Evolutionary conservation across 2,888 invertebrate species (phyloP), one percentile per base, ranked within the genome.

Genomic region (Meteorus cinctellus): DNA sequence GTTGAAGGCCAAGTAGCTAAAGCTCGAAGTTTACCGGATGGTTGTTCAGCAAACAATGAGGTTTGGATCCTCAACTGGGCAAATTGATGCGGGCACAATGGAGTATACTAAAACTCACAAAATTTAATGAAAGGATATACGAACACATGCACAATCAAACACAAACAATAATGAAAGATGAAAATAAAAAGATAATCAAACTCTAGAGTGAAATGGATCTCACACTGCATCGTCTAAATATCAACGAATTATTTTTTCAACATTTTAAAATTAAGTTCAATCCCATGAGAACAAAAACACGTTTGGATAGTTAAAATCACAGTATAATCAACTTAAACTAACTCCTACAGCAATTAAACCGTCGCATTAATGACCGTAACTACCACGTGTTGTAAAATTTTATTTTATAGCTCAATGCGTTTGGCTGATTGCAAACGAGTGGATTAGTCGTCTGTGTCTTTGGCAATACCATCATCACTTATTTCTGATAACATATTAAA

Each of bases 291-390:
- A 19, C 6, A 24, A 36, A 41, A 29, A 65, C 12, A 4, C 36
- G n/a, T 65, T 36, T 19, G 24, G 27, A 59, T 65, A 60, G 62
- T 74, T 74, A 71, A 78, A 78, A 76, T 78, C 79, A 80, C 65
- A 68, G 76, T 45, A 77, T 72, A 78, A 72, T 79, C 75, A 78
- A 80, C 75, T 72, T 24, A 71, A 78, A 78, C 75, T 81, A 78
- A 78, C 78, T 77, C 71, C 69, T 67, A 78, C 71, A 65, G 69
- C 78, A 79, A 82, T 82, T 79, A 81, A 81, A 77, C 66, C 72
- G 73, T 79, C 75, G 67, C 76, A 76, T 74, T 81, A 80, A 82
- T 80, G 79, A 79, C 75, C 72, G 77, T 78, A 75, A 82, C 79
- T 78, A 76, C 78, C 45, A 75, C 65, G 45, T 67, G 60, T 55